Evolutionary conservation across 2,888 invertebrate species (phyloP), one percentile per base, ranked within the genome.

Genomic region (Loripinus fragilis): DNA sequence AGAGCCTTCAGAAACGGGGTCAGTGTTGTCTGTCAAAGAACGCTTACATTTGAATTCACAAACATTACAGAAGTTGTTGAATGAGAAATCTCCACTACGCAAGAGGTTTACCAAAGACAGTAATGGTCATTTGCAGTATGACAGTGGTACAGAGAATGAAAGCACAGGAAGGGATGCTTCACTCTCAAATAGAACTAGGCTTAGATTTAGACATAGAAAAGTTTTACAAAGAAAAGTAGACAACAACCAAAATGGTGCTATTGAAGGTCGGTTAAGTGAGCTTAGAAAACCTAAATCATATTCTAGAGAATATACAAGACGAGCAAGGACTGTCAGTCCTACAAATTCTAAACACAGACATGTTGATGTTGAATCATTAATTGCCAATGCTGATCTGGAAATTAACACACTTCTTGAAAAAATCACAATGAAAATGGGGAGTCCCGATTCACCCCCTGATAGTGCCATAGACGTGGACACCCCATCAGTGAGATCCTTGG

Each of bases 401-500:
- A 80, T 80, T 8, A 77, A 81, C 55, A 76, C 79, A 15, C 42
- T 81, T 42, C 42, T 81, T 17, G 80, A 73, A 55, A 81, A 80
- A n/a, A 78, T 84, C 12, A 73, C 48, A 30, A 38, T 38, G 69
- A 77, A 81, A 71, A 71, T 78, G 41, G 52, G 65, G 12, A 76
- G 82, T 71, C 86, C 82, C 10, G 87, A 87, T 20, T 89, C 89
- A 0, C 85, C 86, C 10, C 86, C 88, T 15, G 89, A 90, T 66
- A 89, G 87, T 87, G 87, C 90, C 64, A 87, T 89, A 52, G 90
- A 89, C 75, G 66, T 89, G 23, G 88, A 88, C 52, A 86, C 87
- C 7, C 84, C 86, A 3, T 89, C 90, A 17, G 71, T 88, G 10
- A 85, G 87, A 52, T 90, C 88, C 10, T 72, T 79, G 45, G 80